Conservation (phyloP, 2,113 vertebrate species). For the Bubo blakistoni region DNA sequence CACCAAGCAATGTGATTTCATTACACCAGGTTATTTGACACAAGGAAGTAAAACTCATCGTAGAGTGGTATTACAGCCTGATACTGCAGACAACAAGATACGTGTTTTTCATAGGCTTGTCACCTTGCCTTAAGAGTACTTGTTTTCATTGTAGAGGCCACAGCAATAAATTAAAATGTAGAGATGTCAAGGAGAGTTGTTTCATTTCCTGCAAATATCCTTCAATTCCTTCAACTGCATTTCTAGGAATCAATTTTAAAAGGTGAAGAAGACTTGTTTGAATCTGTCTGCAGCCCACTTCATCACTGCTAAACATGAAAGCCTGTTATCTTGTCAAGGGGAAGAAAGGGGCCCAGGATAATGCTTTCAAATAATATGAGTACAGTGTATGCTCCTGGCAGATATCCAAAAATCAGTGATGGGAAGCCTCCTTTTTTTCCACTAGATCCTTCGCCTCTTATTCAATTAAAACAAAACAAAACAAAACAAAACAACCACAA, state of each 20-base stretch:
- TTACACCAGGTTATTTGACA: not conserved
- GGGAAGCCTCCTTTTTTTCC: not conserved
- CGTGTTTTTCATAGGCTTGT: not conserved
- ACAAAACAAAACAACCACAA: not conserved
- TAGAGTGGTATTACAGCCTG: not conserved
- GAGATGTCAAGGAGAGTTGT: not conserved
- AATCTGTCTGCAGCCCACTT: not conserved
- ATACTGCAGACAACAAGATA: not conserved
- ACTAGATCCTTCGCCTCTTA: not conserved
- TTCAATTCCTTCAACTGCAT: not conserved
- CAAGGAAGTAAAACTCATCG: not conserved
- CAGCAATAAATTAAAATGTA: not conserved
- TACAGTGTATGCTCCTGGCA: not conserved
- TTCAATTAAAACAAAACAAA: not conserved
- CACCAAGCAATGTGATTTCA: not conserved
- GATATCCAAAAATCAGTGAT: not conserved
- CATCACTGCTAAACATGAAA: not conserved
- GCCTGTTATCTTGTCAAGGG: not conserved
- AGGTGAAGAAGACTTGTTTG: not conserved
- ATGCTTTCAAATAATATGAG: not conserved
- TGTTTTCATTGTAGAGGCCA: not conserved
- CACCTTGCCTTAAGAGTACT: not conserved
- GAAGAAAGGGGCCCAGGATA: not conserved
- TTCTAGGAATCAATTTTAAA: slow-evolving; percentile 1
- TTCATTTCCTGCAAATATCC: not conserved